A percentile compares a stretch with the other conserved stretches of the same genome.
Conservation (phyloP, 1,140 invertebrate species). For the Magallana ariakensis region DNA sequence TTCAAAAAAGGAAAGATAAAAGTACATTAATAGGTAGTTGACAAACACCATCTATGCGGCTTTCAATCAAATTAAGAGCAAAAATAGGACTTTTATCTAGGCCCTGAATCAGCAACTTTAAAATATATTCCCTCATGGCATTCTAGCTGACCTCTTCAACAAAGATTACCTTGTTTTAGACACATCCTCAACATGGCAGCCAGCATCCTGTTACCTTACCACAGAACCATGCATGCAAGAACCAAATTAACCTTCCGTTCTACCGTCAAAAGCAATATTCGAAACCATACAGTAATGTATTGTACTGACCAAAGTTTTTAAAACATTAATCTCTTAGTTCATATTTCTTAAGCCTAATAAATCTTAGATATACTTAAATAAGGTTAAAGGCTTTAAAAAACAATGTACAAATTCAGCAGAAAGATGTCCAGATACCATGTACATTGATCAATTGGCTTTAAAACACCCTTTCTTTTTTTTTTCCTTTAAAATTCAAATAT, state of each 20-base stretch:
- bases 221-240: slow-evolving; percentile 19
- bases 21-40: too few relatives aligned
- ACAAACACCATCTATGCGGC: too few relatives aligned
- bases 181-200: slow-evolving; percentile 39
- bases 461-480: too few relatives aligned
- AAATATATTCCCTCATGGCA: too few relatives aligned
- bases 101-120: too few relatives aligned
- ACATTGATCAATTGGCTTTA: too few relatives aligned
- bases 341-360: slow-evolving; percentile 18
- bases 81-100: too few relatives aligned
- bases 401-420: background rate
- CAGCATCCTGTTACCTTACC: slow-evolving; percentile 13
- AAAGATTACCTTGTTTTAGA: slow-evolving; percentile 34
- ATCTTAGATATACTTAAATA: background rate
- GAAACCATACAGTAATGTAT: background rate
- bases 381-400: background rate
- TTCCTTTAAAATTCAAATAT: background rate
- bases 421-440: background rate
- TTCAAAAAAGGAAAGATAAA: too few relatives aligned
- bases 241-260: slow-evolving; percentile 4
- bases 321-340: slow-evolving; percentile 26
- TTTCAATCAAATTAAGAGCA: too few relatives aligned
- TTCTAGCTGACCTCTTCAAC: too few relatives aligned
- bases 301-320: background rate
- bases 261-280: slow-evolving; percentile 4